Evolutionary conservation across 2,797 vertebrate species (phyloP), one percentile per base, ranked within the genome.

Genomic region (Babyrousa celebensis): DNA sequence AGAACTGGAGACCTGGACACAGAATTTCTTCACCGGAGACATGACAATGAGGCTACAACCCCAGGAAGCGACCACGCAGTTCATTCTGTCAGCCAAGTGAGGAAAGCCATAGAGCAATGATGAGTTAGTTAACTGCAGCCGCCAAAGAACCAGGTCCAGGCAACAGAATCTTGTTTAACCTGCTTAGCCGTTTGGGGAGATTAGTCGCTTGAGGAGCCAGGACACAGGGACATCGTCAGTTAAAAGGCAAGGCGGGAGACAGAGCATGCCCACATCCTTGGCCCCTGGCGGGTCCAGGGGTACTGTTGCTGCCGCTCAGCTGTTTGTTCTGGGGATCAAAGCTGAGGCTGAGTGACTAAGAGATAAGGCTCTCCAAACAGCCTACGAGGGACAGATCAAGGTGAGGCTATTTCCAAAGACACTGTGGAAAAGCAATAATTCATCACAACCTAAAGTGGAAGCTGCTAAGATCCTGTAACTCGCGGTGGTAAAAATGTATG

Each of bases 51-150:
- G 40, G 65, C 40, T 21, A 17, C 4, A 1, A 60, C n/a, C 32
- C 4, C 43, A 11, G 9, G 62, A 10, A 79, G 16, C 23, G 12
- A 32, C 23, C 2, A 0, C 0, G n/a, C 0, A 14, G 27, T 4
- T 43, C 27, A 43, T 17, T 3, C 23, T 40, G 29, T 23, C 18
- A 62, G 85, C 12, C 29, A 20, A 52, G 29, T 27, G 8, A n/a
- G 65, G 56, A 40, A 7, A n/a, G 52, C 25, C 36, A 9, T 0
- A 0, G 2, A 3, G 18, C 2, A 0, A 6, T 0, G 17, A 32
- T 2, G 15, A n/a, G 12, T 11, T 70, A 63, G 6, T 21, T 16
- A 27, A n/a, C 2, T 29, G 63, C 0, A 3, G 71, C 54, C 27
- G 14, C 27, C 36, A 56, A 27, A 68, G 85, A 54, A 48, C 18